Evolutionary conservation across 1,140 invertebrate species (phyloP).

Genomic region (Myzus persicae): DNA sequence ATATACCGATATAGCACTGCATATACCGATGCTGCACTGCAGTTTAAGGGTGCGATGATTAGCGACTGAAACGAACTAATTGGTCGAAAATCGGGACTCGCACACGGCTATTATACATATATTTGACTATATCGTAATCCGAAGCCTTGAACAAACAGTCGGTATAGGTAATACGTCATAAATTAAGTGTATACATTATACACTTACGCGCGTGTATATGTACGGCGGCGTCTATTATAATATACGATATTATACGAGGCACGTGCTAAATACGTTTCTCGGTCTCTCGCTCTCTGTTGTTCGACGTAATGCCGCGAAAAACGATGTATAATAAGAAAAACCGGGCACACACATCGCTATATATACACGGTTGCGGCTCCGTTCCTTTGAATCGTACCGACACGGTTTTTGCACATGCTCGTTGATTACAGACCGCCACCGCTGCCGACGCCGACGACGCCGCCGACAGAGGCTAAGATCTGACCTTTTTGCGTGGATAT

Average conservation of each 20-base stretch:
- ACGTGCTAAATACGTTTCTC: background rate
- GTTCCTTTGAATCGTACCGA: constrained; percentile 26
- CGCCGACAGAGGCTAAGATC: constrained; percentile 16
- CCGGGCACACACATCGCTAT: constrained; percentile 3
- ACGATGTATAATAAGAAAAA: constrained; percentile 24
- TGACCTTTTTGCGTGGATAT: background rate
- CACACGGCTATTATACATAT: background rate
- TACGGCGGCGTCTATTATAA: no score
- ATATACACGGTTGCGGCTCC: background rate
- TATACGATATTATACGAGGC: background rate
- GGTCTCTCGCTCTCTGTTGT: background rate
- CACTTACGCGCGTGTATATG: background rate
- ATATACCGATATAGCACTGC: background rate
- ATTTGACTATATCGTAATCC: background rate
- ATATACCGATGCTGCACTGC: background rate
- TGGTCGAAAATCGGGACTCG: background rate
- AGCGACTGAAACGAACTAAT: background rate
- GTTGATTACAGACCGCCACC: constrained; percentile 41
- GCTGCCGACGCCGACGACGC: background rate
- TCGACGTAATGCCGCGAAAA: constrained; percentile 28
- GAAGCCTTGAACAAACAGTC: constrained; percentile 13
- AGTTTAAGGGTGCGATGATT: background rate
- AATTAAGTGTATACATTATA: background rate
- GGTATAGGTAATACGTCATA: background rate
- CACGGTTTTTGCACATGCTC: constrained; percentile 45